These are phyloP conservation scores for Eleutherodactylus coqui DNA, from an alignment of 2,797 vertebrate genomes.

Conservation along the genomic window DNA sequence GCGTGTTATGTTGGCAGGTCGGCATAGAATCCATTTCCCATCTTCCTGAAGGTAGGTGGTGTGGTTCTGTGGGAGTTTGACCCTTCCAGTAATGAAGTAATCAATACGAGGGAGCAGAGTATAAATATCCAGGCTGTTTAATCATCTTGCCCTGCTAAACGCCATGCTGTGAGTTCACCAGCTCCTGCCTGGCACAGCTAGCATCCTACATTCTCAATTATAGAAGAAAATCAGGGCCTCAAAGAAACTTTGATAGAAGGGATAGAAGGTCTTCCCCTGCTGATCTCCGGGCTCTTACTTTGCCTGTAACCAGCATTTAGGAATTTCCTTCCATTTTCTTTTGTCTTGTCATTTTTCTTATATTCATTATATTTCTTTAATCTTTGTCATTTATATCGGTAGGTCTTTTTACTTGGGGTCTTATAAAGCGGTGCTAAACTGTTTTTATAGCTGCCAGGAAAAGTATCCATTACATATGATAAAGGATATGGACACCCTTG, in stretches of 20 bases:
- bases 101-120: constrained; percentile 37
- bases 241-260: constrained; percentile 48
- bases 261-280: neutral
- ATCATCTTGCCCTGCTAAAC: constrained; percentile 35
- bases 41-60: neutral
- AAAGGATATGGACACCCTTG: too few relatives aligned
- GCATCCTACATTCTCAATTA: constrained; percentile 40
- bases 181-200: constrained; percentile 34
- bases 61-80: neutral
- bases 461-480: too few relatives aligned
- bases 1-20: neutral
- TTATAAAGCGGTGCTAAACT: too few relatives aligned
- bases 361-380: neutral
- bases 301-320: neutral
- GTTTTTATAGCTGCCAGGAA: too few relatives aligned
- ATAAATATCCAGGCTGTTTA: constrained; percentile 55
- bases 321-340: neutral
- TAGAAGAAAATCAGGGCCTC: constrained; percentile 39
- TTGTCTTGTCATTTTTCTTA: neutral
- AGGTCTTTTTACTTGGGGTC: neutral
- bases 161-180: constrained; percentile 45
- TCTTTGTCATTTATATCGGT: neutral
- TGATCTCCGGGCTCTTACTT: neutral
- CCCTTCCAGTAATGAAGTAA: constrained; percentile 25
- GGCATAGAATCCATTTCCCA: neutral